These are phyloP conservation scores for Eupithecia inturbata DNA, from an alignment of 2,888 invertebrate species.

Conservation along the genomic window DNA sequence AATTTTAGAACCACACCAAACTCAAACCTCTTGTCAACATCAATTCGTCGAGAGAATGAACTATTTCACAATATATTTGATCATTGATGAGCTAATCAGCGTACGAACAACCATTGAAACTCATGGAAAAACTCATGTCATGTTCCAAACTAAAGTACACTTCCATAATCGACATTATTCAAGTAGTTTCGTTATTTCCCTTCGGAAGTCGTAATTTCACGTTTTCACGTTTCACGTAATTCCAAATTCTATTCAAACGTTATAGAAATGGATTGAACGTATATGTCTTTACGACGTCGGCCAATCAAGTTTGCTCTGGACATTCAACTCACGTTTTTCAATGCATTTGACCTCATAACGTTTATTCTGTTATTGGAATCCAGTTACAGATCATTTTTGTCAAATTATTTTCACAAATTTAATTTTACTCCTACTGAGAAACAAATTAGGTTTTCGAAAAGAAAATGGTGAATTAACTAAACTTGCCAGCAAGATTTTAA, in stretches of 20 bases:
- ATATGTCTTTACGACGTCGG: slow-evolving; percentile 55
- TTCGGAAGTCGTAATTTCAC: not conserved
- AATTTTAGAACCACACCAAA: no score
- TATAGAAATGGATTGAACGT: slow-evolving; percentile 49
- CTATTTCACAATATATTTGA: no score
- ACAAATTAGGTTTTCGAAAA: not conserved
- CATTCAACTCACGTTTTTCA: slow-evolving; percentile 59
- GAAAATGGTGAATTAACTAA: not conserved
- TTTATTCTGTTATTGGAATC: slow-evolving; percentile 53
- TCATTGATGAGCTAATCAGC: no score
- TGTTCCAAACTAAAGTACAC: no score
- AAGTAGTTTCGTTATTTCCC: no score
- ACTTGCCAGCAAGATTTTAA: not conserved
- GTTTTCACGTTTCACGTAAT: not conserved
- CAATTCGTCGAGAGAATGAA: no score
- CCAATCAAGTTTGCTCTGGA: slow-evolving; percentile 50
- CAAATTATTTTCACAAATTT: slow-evolving; percentile 18
- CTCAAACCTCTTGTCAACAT: no score
- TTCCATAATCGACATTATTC: no score
- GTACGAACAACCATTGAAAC: no score
- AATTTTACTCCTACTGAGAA: not conserved
- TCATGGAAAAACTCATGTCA: no score
- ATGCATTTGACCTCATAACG: slow-evolving; percentile 56
- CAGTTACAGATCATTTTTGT: slow-evolving; percentile 43
- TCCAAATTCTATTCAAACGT: slow-evolving; percentile 34